Percentiles rank a stretch among this genome's conserved stretches.
Conservation (phyloP, 2,888 invertebrate genomes). For the Phymatocera aterrima region DNA sequence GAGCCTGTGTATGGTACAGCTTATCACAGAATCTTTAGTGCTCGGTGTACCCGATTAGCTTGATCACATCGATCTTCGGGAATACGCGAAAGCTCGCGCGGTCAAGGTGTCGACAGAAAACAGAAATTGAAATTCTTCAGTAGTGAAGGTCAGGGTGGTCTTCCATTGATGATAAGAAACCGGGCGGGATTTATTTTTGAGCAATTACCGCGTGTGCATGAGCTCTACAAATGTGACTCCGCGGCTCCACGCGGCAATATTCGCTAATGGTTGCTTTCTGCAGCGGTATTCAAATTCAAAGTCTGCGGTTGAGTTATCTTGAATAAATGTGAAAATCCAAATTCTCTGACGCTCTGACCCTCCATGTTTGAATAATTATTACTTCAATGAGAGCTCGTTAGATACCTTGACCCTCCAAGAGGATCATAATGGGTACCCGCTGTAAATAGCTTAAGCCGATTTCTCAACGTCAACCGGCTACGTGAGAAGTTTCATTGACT, state of each 20-base stretch:
- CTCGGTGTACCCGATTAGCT: constrained; percentile 8
- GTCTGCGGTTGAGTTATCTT: constrained; percentile 2
- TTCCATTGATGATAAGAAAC: background rate
- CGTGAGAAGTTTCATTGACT: constrained; percentile 48
- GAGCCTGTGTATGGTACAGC: background rate
- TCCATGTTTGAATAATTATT: constrained; percentile 27
- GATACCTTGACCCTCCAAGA: constrained; percentile 15
- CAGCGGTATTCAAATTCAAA: background rate
- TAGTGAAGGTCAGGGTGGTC: background rate
- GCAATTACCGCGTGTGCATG: background rate
- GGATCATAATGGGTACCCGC: constrained; percentile 7
- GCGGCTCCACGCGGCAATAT: constrained; percentile 9
- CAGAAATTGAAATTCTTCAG: background rate
- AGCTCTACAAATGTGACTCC: constrained; percentile 5
- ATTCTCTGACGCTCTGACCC: background rate
- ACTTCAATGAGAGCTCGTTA: constrained; percentile 18
- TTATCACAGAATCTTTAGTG: background rate
- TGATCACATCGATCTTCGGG: background rate
- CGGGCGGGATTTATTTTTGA: constrained; percentile 2
- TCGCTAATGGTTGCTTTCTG: constrained; percentile 23
- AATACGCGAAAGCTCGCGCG: background rate
- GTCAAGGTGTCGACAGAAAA: background rate
- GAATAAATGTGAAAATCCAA: constrained; percentile 28
- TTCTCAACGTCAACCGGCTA: constrained; percentile 36
- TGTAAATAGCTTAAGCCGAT: constrained; percentile 36